These are phyloP conservation scores for Megalops atlanticus DNA, from an alignment of 2,113 vertebrate genomes.

Conservation along the genomic window DNA sequence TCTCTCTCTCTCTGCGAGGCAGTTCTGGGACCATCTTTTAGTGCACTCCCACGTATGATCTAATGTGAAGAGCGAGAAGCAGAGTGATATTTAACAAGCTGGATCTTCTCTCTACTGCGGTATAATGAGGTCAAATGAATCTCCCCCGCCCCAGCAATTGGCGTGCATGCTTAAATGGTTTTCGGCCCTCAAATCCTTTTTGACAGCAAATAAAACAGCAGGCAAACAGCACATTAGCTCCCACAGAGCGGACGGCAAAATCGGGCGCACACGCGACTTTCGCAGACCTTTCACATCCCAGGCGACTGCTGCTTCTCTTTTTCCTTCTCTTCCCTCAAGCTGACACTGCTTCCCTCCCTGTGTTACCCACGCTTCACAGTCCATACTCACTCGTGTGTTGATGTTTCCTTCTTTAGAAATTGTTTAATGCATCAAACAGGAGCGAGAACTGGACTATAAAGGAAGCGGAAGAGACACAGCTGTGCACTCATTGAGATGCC, in stretches of 20 bases:
- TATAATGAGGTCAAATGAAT: conserved; percentile 99
- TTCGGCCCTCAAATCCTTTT: conserved; percentile 90
- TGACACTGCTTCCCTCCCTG: too few species aligned
- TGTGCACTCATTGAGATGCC: neutral
- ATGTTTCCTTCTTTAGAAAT: too few species aligned
- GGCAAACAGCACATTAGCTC: conserved; percentile 88
- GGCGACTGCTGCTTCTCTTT: neutral
- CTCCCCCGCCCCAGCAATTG: conserved; percentile 79
- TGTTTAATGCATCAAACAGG: too few species aligned
- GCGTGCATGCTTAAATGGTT: conserved; percentile 95
- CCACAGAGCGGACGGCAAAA: conserved; percentile 78
- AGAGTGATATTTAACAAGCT: conserved; percentile 99
- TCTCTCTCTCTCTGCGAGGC: conserved; percentile 70
- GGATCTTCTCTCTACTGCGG: conserved; percentile 97
- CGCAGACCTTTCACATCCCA: conserved; percentile 37
- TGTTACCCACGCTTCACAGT: too few species aligned
- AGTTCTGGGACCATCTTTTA: conserved; percentile 90
- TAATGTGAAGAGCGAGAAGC: conserved; percentile 88
- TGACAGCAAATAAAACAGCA: conserved; percentile 96
- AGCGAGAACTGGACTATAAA: too few species aligned
- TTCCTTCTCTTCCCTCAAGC: neutral
- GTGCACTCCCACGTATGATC: conserved; percentile 85
- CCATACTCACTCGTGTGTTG: too few species aligned
- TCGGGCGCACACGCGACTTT: conserved; percentile 45
- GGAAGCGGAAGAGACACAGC: neutral